Evolutionary conservation across 2,888 invertebrate species (phyloP).

Genomic region (Strigamia transsilvanica): DNA sequence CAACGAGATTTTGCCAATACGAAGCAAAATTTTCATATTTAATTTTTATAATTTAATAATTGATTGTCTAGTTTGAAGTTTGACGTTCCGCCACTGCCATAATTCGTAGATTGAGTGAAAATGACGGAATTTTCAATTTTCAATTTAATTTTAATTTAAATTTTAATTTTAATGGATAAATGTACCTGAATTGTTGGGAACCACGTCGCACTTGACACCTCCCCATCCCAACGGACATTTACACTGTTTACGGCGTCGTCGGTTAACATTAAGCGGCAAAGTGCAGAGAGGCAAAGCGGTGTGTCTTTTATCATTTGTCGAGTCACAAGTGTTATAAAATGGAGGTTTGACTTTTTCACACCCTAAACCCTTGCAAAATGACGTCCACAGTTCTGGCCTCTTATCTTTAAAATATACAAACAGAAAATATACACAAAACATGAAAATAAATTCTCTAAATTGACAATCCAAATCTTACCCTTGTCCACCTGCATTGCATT

Average conservation of each 20-base stretch:
- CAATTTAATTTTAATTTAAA: no score
- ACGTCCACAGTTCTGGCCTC: conserved; percentile 11
- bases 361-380: not conserved
- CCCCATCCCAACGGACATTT: conserved; percentile 6
- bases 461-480: not conserved
- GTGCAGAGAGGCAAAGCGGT: conserved; percentile 15
- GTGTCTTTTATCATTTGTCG: conserved; percentile 10
- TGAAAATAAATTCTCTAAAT: not conserved
- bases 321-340: conserved; percentile 9
- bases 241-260: not conserved
- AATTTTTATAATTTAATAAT: no score
- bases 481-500: not conserved
- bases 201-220: not conserved
- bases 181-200: not conserved
- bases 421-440: not conserved
- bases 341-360: conserved; percentile 18
- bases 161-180: not conserved
- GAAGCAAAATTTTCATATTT: no score
- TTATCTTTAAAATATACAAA: not conserved
- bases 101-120: no score
- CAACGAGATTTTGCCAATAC: no score
- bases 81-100: not conserved
- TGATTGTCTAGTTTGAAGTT: no score
- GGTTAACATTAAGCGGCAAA: not conserved
- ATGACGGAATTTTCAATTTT: no score